Conservation (phyloP, 2,888 invertebrate genomes). For the Pyrrhia umbra region DNA sequence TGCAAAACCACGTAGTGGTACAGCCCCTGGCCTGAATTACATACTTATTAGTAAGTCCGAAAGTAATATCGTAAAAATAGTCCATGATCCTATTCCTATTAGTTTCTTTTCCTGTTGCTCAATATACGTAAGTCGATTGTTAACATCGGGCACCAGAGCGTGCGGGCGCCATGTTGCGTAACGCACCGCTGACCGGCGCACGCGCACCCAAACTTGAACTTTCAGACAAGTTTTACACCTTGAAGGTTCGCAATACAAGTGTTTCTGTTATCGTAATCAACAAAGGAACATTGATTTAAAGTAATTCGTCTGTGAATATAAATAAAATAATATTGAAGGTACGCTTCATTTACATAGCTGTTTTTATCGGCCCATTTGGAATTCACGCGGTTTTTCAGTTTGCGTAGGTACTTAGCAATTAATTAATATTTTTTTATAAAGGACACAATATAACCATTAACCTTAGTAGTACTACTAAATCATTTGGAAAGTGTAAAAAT, state of each 20-base stretch:
- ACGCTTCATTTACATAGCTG: neutral
- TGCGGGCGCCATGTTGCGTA: constrained; percentile 33
- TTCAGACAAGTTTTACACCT: constrained; percentile 41
- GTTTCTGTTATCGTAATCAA: constrained; percentile 26
- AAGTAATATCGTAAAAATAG: constrained; percentile 23
- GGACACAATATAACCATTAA: too few relatives aligned
- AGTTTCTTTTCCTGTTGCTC: constrained; percentile 43
- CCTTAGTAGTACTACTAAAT: too few relatives aligned
- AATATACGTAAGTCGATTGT: constrained; percentile 39
- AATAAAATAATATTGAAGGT: neutral
- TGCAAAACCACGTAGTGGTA: too few relatives aligned
- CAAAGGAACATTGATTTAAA: constrained; percentile 6
- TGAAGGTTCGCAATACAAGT: constrained; percentile 34
- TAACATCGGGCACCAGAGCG: constrained; percentile 6
- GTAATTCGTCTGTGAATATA: neutral
- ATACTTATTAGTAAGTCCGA: neutral
- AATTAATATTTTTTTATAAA: too few relatives aligned
- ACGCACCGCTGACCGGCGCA: constrained; percentile 25
- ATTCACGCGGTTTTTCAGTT: neutral
- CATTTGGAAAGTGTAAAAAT: too few relatives aligned
- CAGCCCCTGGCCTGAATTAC: neutral
- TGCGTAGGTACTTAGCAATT: neutral
- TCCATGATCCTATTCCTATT: constrained; percentile 40
- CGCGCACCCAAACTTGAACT: constrained; percentile 53
- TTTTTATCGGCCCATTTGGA: neutral